Conservation (phyloP, 2,888 invertebrate genomes). For the Cerastis rubricosa region DNA sequence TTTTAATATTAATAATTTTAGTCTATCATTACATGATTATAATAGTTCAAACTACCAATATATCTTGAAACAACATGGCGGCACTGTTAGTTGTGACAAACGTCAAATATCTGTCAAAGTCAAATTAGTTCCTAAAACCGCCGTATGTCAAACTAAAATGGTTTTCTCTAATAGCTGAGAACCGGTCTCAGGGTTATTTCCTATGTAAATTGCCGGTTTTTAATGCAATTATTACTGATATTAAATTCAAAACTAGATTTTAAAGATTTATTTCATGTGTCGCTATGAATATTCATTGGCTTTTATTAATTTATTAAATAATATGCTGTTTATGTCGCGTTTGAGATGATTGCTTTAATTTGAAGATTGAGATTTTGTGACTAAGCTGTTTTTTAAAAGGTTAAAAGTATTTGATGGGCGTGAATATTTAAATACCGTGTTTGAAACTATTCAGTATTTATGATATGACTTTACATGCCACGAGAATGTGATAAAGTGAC, state of each 20-base stretch:
- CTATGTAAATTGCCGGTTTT: conserved; percentile 63
- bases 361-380: not conserved
- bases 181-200: conserved; percentile 60
- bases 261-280: conserved; percentile 60
- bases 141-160: conserved; percentile 1
- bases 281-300: conserved; percentile 64
- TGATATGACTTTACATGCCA: not conserved
- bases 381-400: conserved; percentile 10
- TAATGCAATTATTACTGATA: conserved; percentile 67
- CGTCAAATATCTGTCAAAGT: conserved; percentile 7
- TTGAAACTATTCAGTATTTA: conserved; percentile 13
- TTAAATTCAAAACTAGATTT: conserved; percentile 56
- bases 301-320: conserved; percentile 39
- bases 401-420: conserved; percentile 26
- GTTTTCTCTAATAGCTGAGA: conserved; percentile 9
- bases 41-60: conserved; percentile 23
- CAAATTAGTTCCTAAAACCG: conserved; percentile 2
- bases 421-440: not conserved
- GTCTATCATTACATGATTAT: conserved; percentile 38
- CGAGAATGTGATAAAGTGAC: not conserved
- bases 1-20: conserved; percentile 24
- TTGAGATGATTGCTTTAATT: conserved; percentile 19
- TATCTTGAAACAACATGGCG: not conserved
- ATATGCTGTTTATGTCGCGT: conserved; percentile 24
- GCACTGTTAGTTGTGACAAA: conserved; percentile 4